Conservation (phyloP, 2,113 vertebrate genomes). For the Pitta sordida region DNA sequence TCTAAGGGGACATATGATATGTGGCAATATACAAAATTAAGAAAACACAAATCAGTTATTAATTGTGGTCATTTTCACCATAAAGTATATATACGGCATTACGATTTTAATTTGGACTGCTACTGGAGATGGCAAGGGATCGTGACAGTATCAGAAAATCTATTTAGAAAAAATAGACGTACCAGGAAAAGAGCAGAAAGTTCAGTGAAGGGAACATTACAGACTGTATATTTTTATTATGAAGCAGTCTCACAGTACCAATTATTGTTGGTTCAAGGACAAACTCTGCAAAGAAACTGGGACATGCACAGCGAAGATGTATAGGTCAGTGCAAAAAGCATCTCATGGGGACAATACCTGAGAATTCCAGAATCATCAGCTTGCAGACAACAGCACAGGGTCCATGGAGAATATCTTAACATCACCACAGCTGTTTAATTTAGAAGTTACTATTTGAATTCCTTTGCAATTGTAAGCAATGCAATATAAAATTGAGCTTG, state of each 20-base stretch:
- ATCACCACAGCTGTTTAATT: constrained; percentile 66
- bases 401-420: constrained; percentile 42
- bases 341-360: constrained; percentile 57
- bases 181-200: not conserved
- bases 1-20: not conserved
- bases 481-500: constrained; percentile 27
- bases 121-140: not conserved
- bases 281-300: constrained; percentile 41
- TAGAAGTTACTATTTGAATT: constrained; percentile 51
- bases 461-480: constrained; percentile 29
- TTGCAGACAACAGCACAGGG: constrained; percentile 36
- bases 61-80: not conserved
- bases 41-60: not conserved
- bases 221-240: constrained; percentile 30
- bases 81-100: not conserved
- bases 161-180: not conserved
- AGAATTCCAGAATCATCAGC: constrained; percentile 55
- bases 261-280: constrained; percentile 58
- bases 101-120: not conserved
- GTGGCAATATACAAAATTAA: not conserved
- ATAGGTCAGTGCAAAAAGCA: constrained; percentile 56
- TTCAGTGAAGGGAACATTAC: not conserved
- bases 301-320: constrained; percentile 31
- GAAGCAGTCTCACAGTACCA: constrained; percentile 25
- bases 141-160: not conserved